phyloP scores from a whole-genome alignment of 1,140 invertebrate genomes.

The Coelopa frigida region DNA sequence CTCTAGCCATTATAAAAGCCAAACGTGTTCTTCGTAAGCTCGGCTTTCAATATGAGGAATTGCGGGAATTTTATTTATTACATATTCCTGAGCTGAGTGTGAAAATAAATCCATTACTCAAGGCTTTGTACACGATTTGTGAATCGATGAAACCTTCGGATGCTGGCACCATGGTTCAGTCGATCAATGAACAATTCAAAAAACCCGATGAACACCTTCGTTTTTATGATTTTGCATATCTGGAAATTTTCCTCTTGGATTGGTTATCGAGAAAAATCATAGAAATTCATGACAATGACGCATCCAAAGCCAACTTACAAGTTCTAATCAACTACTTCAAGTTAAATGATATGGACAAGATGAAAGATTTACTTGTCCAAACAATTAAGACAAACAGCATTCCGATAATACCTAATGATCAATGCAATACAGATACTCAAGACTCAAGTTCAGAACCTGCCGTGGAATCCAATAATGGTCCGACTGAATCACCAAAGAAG shows the following conservation, averaged over 20 bases:
- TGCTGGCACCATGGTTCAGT: constrained; percentile 22
- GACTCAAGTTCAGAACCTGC: constrained; percentile 1
- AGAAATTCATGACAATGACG: constrained; percentile 22
- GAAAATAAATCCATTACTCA: constrained; percentile 34
- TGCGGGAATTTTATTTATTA: constrained; percentile 29
- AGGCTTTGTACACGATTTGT: constrained; percentile 30
- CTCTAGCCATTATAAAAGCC: constrained; percentile 29
- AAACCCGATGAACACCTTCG: constrained; percentile 18
- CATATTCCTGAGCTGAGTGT: constrained; percentile 23
- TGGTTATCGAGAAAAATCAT: constrained; percentile 27
- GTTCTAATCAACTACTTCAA: constrained; percentile 35
- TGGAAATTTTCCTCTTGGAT: constrained; percentile 36
- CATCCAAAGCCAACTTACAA: constrained; percentile 22
- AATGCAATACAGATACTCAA: not conserved
- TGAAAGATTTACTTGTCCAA: constrained; percentile 21
- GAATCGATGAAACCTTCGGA: constrained; percentile 27
- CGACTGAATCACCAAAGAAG: not conserved
- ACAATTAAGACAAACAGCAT: constrained; percentile 24
- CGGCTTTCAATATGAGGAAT: constrained; percentile 25
- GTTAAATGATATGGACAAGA: constrained; percentile 24
- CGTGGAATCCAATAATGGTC: not conserved
- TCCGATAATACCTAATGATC: too few relatives aligned
- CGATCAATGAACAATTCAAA: constrained; percentile 19
- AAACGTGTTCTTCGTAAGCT: constrained; percentile 27
- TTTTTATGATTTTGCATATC: constrained; percentile 26